These are phyloP conservation scores for Atopsyche davidsoni DNA, from an alignment of 1,140 invertebrate species.

Conservation along the genomic window DNA sequence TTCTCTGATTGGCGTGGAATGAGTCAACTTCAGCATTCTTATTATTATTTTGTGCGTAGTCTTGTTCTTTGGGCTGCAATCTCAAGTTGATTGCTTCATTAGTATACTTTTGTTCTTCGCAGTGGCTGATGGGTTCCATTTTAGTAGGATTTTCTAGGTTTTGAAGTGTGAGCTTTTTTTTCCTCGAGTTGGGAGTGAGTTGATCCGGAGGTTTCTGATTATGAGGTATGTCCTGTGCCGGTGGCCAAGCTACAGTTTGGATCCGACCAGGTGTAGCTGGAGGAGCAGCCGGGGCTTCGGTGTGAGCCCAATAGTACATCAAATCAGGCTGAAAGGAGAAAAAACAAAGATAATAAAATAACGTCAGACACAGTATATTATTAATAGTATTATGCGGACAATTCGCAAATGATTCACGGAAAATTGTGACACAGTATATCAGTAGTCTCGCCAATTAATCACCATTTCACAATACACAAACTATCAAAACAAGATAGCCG, in stretches of 20 bases:
- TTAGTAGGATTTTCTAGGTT: constrained; percentile 11
- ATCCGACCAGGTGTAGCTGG: constrained; percentile 62
- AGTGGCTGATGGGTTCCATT: constrained; percentile 6
- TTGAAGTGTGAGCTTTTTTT: constrained; percentile 18
- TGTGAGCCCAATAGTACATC: constrained; percentile 85
- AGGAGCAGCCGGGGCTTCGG: constrained; percentile 59
- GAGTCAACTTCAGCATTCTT: constrained; percentile 15
- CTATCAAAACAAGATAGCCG: no score
- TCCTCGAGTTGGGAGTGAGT: constrained; percentile 26
- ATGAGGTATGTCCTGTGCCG: constrained; percentile 26
- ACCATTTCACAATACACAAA: no score
- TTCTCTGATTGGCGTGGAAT: constrained; percentile 17
- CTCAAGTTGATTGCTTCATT: constrained; percentile 41
- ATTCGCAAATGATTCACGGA: no score
- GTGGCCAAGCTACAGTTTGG: constrained; percentile 42
- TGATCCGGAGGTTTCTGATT: constrained; percentile 30
- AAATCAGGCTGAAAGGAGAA: constrained; percentile 65
- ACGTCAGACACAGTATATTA: no score
- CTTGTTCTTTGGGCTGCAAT: constrained; percentile 35
- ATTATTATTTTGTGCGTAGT: constrained; percentile 12
- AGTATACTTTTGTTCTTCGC: constrained; percentile 37
- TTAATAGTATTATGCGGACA: no score
- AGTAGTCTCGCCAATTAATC: no score
- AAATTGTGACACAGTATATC: no score
- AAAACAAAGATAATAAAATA: constrained; percentile 21